Percentiles rank a stretch among this genome's conserved stretches.
phyloP scores from a whole-genome alignment of 2,113 vertebrate genomes.

The Mola mola region DNA sequence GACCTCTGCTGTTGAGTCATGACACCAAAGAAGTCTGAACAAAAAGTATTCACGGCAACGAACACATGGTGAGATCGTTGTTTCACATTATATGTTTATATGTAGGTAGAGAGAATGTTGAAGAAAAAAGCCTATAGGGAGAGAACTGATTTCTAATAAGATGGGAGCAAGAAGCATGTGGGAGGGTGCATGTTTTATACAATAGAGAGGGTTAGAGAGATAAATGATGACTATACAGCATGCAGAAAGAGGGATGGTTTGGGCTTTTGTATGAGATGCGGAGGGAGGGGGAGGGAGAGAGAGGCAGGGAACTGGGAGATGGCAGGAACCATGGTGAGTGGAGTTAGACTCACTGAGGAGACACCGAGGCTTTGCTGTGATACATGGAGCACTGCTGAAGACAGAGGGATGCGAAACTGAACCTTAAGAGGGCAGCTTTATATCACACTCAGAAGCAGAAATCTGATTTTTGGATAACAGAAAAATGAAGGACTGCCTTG shows the following conservation, averaged over 20 bases:
- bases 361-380: conserved; percentile 35
- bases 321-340: conserved; percentile 51
- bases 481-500: too few species aligned
- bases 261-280: conserved; percentile 14
- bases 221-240: conserved; percentile 11
- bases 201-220: conserved; percentile 18
- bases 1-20: not conserved
- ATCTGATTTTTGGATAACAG: too few species aligned
- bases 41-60: conserved; percentile 18
- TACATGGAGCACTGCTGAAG: conserved; percentile 25
- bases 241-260: conserved; percentile 31
- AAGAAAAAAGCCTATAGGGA: too few species aligned
- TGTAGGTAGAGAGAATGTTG: too few species aligned
- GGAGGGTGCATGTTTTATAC: too few species aligned
- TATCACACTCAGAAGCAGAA: too few species aligned
- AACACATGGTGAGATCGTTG: not conserved
- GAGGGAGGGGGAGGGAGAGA: conserved; percentile 33
- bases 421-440: conserved; percentile 14
- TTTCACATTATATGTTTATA: too few species aligned
- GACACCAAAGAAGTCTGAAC: not conserved
- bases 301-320: conserved; percentile 31
- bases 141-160: not conserved
- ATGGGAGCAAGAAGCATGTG: too few species aligned
- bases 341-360: conserved; percentile 48
- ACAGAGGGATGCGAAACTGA: conserved; percentile 27